Percentiles rank a stretch among this genome's conserved stretches.
phyloP scores from a whole-genome alignment of 2,888 invertebrate genomes.

The Oxystoma pomonae region DNA sequence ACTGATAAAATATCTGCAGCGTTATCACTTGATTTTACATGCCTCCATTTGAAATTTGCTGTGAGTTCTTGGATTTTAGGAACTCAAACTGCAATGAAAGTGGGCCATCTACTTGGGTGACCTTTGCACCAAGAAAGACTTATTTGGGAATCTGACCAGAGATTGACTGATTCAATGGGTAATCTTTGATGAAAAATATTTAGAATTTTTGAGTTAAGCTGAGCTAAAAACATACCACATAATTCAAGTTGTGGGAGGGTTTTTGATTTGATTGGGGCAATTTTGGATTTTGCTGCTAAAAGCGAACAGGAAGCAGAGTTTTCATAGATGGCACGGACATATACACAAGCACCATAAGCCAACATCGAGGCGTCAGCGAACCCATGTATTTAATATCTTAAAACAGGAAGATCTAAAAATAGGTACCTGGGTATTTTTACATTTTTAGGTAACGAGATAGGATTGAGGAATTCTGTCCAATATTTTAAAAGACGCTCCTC shows the following conservation, averaged over 20 bases:
- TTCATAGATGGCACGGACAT: slow-evolving; percentile 13
- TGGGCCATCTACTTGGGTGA: slow-evolving; percentile 14
- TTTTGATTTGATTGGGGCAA: slow-evolving; percentile 7
- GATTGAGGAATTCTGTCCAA: slow-evolving; percentile 13
- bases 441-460: slow-evolving; percentile 1
- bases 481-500: slow-evolving; percentile 8
- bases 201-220: slow-evolving; percentile 12
- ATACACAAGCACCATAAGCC: slow-evolving; percentile 18
- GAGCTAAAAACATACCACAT: slow-evolving; percentile 17
- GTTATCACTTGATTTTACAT: slow-evolving; percentile 16
- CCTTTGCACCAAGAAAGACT: slow-evolving; percentile 17
- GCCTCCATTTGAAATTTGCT: slow-evolving; percentile 14
- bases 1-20: slow-evolving; percentile 13
- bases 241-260: slow-evolving; percentile 18
- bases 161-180: slow-evolving; percentile 5
- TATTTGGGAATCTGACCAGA: slow-evolving; percentile 23
- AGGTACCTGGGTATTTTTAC: slow-evolving; percentile 18
- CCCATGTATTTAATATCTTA: slow-evolving; percentile 17
- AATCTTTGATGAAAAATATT: slow-evolving; percentile 5
- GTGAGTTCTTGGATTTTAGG: slow-evolving; percentile 17
- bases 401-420: slow-evolving; percentile 3
- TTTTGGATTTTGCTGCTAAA: slow-evolving; percentile 15
- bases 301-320: slow-evolving; percentile 14
- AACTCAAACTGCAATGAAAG: slow-evolving; percentile 20
- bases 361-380: slow-evolving; percentile 18